phyloP scores from a whole-genome alignment of 1,140 invertebrate species.

The Camponotus floridanus region DNA sequence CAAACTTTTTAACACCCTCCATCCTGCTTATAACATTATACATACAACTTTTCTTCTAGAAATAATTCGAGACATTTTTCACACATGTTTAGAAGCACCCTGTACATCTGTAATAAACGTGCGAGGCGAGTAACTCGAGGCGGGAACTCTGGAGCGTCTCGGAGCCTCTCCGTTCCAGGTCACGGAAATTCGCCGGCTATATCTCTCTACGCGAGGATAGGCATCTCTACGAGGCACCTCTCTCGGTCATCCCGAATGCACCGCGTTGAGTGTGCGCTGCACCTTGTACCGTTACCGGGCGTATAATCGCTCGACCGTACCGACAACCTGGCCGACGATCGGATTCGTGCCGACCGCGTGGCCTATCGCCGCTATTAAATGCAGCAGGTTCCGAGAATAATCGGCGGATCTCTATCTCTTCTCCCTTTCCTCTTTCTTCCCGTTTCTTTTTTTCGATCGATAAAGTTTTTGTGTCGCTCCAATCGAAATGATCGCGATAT shows the following conservation, averaged over 20 bases:
- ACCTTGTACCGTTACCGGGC: constrained; percentile 72
- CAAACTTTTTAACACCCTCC: no score
- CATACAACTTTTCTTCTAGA: no score
- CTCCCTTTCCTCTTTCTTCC: no score
- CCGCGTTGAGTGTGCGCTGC: constrained; percentile 55
- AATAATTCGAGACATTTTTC: no score
- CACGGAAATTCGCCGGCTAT: constrained; percentile 62
- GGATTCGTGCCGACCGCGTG: constrained; percentile 66
- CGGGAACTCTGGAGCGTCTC: not conserved
- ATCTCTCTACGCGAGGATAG: constrained; percentile 69
- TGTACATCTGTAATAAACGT: no score
- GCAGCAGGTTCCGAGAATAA: not conserved
- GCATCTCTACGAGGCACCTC: constrained; percentile 64
- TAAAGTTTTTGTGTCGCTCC: not conserved
- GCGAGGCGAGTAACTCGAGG: not conserved
- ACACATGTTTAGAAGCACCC: no score
- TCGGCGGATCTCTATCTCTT: not conserved
- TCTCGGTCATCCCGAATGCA: constrained; percentile 69
- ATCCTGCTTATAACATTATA: no score
- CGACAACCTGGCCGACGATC: constrained; percentile 60
- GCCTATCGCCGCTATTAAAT: constrained; percentile 54
- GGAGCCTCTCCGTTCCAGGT: constrained; percentile 73
- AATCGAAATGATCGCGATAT: constrained; percentile 8
- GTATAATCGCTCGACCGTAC: constrained; percentile 64
- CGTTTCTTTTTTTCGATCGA: not conserved